phyloP scores from a whole-genome alignment of 2,888 invertebrate species.

The Athrips mouffetella region DNA sequence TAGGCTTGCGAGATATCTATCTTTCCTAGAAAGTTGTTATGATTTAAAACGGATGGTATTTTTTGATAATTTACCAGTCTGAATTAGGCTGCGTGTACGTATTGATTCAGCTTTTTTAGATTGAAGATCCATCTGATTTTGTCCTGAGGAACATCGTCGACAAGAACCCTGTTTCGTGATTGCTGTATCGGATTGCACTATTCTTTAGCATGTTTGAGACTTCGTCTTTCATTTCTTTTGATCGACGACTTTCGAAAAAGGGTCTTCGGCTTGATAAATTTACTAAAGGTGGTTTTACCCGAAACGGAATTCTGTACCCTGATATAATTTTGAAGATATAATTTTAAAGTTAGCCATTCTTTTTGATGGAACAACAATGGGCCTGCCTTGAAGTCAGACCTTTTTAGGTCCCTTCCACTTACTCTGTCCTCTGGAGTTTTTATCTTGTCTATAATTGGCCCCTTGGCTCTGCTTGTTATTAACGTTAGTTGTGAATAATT shows the following conservation, averaged over 20 bases:
- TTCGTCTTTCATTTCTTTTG: constrained; percentile 4
- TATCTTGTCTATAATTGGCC: background rate
- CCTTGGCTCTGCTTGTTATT: background rate
- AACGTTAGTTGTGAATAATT: background rate
- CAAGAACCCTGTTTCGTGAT: constrained; percentile 4
- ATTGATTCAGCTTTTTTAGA: constrained; percentile 19
- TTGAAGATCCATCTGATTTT: constrained; percentile 23
- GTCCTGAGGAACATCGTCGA: constrained; percentile 19
- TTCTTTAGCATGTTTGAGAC: background rate
- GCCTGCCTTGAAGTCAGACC: constrained; percentile 7
- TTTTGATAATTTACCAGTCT: constrained; percentile 18
- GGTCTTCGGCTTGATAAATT: background rate
- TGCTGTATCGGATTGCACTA: background rate
- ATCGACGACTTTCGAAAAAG: background rate
- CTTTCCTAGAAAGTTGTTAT: constrained; percentile 22
- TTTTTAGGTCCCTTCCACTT: background rate
- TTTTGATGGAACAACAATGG: background rate
- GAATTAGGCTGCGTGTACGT: constrained; percentile 13
- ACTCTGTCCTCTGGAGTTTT: background rate
- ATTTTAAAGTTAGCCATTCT: background rate
- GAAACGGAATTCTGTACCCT: constrained; percentile 21
- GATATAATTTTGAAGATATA: constrained; percentile 15
- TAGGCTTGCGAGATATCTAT: constrained; percentile 28
- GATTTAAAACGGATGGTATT: constrained; percentile 17
- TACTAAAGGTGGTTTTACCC: constrained; percentile 5